Base-by-base conservation (phyloP, 2,797 vertebrate genomes). In the Mus minutoides region DNA sequence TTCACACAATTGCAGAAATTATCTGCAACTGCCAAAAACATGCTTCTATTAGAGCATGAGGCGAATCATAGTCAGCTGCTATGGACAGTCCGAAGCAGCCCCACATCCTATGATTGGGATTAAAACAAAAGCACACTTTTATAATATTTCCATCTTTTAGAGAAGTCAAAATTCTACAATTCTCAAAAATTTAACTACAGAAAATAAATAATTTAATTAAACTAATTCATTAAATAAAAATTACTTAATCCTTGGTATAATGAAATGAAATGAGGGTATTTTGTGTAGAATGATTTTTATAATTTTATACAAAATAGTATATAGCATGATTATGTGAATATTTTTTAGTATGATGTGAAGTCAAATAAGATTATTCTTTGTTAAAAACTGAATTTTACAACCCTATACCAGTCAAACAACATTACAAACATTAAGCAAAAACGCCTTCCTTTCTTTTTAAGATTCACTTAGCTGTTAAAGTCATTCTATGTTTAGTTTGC, bases 171-270 rank as follows among this genome's bases (percentile, higher is more conserved):
- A 71, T 71, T 71, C 17, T n/a, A 71, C n/a, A 71, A 37, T 37
- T 71, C 69, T 71, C 19, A 71, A 71, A 69, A 71, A 71, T 34
- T 12, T 34, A 67, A 71, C 69, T 71, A 11, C 0, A 3, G 19
- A 16, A 94, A 91, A 71, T 71, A 88, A 77, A 40, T 77, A 82
- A 87, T 69, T 22, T 76, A 79, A 82, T 80, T 86, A 31, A 88
- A 49, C 82, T 8, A 73, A 71, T 64, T 73, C 5, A 56, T n/a
- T 56, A 85, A 79, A 75, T 85, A 46, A n/a, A 79, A 78, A 16
- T 79, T 69, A 92, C 79, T 93, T 43, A 62, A 60, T 62, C 37
- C 37, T 6, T 4, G 1, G 19, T 91, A 17, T 58, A 88, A 87
- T 76, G 71, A 93, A 69, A 69, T 69, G 58, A 88, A 54, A 31